Evolutionary conservation across 2,797 vertebrate species (phyloP), one percentile per base, ranked within the genome.

Genomic region (Scolopax rusticola): DNA sequence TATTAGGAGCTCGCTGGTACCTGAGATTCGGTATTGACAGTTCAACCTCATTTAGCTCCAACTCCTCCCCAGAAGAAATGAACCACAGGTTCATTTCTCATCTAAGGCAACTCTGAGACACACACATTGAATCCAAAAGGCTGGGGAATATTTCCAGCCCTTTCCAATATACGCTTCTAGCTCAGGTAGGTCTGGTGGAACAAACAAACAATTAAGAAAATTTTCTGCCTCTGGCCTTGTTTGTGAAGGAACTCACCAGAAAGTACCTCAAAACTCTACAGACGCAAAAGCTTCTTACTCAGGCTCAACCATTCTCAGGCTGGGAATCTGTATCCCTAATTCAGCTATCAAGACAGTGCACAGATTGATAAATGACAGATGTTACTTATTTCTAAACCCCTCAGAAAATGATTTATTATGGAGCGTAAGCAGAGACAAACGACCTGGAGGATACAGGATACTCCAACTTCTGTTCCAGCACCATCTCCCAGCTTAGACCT

Each of bases 141-240:
- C 40, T 36, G 45, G 60, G 83, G 81, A 93, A 51, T 85, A 89
- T 56, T 93, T 93, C 86, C 78, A 91, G 48, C 60, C 15, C 53
- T 83, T 87, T 92, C 53, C 75, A 94, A 92, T 41, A 90, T 2
- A 70, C 7, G 15, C 27, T 68, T 81, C 27, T 24, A 43, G 30
- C 47, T 82, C 43, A 25, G 79, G 67, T n/a, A 71, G 59, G 32
- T 78, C 61, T 51, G 24, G 63, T 24, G 45, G 74, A 95, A 57
- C 59, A 87, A 93, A 86, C 45, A 84, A 91, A 83, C 21, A 86
- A 70, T 60, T 73, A 56, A 32, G n/a, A 88, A 64, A 51, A 74
- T 60, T 71, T 89, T 65, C 67, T 95, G 77, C 68, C 61, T 83
- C 83, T 85, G 47, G 68, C 59, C 65, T 94, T 59, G 20, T 51